A percentile compares a stretch with the other conserved stretches of the same genome.
Conservation (phyloP, 2,113 vertebrate genomes). For the Bubo blakistoni region DNA sequence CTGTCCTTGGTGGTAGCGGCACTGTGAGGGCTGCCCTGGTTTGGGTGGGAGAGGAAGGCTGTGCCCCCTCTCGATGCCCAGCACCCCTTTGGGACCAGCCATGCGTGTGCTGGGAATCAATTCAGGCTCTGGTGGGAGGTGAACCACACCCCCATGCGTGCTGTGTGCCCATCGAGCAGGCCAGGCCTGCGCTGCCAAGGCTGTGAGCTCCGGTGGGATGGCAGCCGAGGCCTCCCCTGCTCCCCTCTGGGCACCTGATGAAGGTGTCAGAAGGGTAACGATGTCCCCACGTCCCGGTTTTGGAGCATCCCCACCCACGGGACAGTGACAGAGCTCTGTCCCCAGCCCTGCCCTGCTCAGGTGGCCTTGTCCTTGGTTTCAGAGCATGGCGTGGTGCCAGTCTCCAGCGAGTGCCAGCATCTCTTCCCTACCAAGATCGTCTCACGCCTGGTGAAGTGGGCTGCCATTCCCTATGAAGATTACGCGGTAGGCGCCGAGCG, state of each 20-base stretch:
- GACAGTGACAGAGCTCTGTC: not conserved
- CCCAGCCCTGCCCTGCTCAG: not conserved
- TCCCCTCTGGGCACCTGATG: not conserved
- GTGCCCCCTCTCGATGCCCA: not conserved
- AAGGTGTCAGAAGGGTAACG: accelerated
- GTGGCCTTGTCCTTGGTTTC: not conserved
- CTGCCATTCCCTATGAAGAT: conserved; percentile 81
- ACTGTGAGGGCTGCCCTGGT: not conserved
- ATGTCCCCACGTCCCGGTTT: accelerated
- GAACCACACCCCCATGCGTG: accelerated
- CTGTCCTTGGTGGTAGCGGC: not conserved
- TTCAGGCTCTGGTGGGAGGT: accelerated
- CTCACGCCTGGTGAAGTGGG: conserved; percentile 88
- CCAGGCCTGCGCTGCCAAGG: accelerated
- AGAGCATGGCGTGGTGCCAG: conserved; percentile 92
- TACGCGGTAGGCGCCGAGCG: conserved; percentile 75
- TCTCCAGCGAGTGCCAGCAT: conserved; percentile 89
- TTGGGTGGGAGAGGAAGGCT: not conserved
- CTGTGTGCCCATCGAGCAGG: accelerated
- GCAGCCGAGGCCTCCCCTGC: not conserved
- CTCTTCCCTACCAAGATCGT: conserved; percentile 94
- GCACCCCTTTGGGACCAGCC: not conserved
- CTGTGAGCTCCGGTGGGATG: not conserved
- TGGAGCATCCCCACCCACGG: accelerated
- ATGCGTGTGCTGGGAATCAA: accelerated